These are phyloP conservation scores for Cervus canadensis DNA, from an alignment of 2,113 vertebrate genomes.

Conservation along the genomic window DNA sequence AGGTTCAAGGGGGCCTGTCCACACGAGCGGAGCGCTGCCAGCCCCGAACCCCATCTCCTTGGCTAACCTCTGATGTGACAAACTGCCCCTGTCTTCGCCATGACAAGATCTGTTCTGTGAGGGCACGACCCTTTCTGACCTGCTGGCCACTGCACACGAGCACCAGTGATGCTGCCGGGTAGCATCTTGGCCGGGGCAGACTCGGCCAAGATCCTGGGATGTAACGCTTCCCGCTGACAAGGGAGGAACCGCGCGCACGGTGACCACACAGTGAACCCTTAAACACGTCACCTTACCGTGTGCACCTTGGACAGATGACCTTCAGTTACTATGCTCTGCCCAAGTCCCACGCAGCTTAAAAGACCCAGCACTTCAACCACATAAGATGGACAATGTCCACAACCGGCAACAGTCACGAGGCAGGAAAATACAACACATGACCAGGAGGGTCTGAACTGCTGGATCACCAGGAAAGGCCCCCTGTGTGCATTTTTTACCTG, in stretches of 20 bases:
- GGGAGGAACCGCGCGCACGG: not conserved
- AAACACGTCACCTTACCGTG: not conserved
- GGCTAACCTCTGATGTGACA: not conserved
- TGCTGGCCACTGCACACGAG: not conserved
- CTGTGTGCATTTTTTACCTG: accelerated
- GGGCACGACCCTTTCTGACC: not conserved
- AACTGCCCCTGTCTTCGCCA: not conserved
- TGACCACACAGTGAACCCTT: no score
- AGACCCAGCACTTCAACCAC: not conserved
- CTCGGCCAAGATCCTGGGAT: not conserved
- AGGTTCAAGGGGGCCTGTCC: not conserved
- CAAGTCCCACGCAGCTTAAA: not conserved
- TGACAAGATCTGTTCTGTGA: not conserved
- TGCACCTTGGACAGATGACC: not conserved
- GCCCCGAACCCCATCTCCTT: not conserved
- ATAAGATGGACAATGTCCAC: not conserved
- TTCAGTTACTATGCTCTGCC: not conserved
- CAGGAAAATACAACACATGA: not conserved
- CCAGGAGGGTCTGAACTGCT: not conserved
- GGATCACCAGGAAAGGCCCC: not conserved
- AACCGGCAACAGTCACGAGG: not conserved
- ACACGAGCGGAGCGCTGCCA: no score
- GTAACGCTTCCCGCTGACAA: not conserved
- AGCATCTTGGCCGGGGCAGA: not conserved
- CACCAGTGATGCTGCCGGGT: not conserved